These are phyloP conservation scores for Urocyon cinereoargenteus DNA, from an alignment of 2,797 vertebrate species.

Conservation along the genomic window DNA sequence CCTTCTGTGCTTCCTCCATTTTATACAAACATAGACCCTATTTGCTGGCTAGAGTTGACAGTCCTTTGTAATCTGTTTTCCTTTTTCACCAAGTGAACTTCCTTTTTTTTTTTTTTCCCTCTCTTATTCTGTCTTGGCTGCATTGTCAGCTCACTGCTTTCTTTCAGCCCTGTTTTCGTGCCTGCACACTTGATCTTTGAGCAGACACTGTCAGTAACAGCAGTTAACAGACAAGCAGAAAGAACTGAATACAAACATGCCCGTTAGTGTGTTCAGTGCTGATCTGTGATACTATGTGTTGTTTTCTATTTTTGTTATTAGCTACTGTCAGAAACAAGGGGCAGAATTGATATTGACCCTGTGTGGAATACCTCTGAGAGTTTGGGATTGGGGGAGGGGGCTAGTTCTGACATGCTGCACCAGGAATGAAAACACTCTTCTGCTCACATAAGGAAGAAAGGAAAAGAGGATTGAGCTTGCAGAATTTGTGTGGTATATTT, in stretches of 20 bases:
- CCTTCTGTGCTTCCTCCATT: slow-evolving; percentile 25
- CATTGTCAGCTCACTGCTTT: slow-evolving; percentile 37
- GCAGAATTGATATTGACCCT: slow-evolving; percentile 32
- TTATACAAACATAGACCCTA: not conserved
- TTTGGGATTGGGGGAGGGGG: not conserved
- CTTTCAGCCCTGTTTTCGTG: slow-evolving; percentile 18
- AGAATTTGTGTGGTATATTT: slow-evolving; percentile 67
- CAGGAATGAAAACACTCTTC: slow-evolving; percentile 71
- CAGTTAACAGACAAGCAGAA: slow-evolving; percentile 62
- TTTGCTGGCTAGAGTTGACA: slow-evolving; percentile 57
- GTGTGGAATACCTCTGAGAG: slow-evolving; percentile 63
- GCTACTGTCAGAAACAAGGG: not conserved
- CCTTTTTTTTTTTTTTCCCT: slow-evolving; percentile 68
- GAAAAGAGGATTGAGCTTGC: slow-evolving; percentile 41
- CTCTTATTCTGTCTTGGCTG: slow-evolving; percentile 66
- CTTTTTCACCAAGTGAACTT: slow-evolving; percentile 71
- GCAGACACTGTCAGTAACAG: slow-evolving; percentile 24
- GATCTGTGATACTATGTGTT: not conserved
- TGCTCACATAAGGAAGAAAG: slow-evolving; percentile 47
- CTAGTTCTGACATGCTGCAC: slow-evolving; percentile 68
- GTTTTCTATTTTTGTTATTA: slow-evolving; percentile 54
- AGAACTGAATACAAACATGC: slow-evolving; percentile 11
- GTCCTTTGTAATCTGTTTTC: slow-evolving; percentile 67
- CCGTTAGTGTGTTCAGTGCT: not conserved
- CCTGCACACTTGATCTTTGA: not conserved